Evolutionary conservation across 2,888 invertebrate genomes (phyloP), one percentile per base, ranked within the genome.

Genomic region (Malacosoma neustria): DNA sequence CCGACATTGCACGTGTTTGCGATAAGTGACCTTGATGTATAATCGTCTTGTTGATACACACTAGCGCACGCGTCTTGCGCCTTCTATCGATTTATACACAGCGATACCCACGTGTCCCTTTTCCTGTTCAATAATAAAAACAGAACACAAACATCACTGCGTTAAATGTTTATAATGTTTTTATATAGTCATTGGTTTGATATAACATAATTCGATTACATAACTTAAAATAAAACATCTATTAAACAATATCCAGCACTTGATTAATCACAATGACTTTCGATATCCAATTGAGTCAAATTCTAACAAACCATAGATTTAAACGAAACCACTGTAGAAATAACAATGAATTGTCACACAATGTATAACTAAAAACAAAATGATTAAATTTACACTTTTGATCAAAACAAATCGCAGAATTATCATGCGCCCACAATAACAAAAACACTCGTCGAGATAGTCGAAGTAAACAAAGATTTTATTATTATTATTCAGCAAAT

Each of bases 1-100:
- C 89, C 57, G 88, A 87, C 90, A 90, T 90, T 72, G 80, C 85
- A 85, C 85, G 85, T 85, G 84, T 81, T 80, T 76, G 62, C 71
- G 64, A 69, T 58, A 55, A 56, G 56, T 79, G 84, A 84, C 84
- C 84, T 85, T 84, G 84, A 74, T 64, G 72, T 72, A 68, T 72
- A 79, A 73, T 75, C 68, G 77, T 74, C 75, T 76, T 72, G 75
- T 71, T 76, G 74, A 77, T 80, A 80, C 69, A 75, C 67, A 75
- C 75, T 74, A 63, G 79, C 81, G 81, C 82, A 75, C 80, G 81
- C 84, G 79, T 74, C 65, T 61, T 55, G 67, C 70, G 74, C 61
- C 72, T 68, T n/a, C 68, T 80, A 82, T 84, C 75, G 82, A 85
- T 81, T 77, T 69, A 69, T 75, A 68, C 71, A 67, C 61, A 57